Base-by-base conservation (phyloP, 2,888 invertebrate species). In the Malacosoma neustria region DNA sequence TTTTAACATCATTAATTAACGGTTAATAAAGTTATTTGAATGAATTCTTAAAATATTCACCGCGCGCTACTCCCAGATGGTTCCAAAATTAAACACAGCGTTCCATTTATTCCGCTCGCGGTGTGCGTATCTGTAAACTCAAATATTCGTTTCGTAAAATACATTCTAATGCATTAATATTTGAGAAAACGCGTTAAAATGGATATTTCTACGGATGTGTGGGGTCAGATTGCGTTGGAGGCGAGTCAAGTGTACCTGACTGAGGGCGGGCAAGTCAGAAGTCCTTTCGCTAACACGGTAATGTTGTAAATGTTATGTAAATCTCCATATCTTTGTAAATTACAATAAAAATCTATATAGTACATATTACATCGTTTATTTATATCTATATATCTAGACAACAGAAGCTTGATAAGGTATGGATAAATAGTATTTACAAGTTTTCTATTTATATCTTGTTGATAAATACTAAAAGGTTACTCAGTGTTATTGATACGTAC, bases 211-310 rank as follows among this genome's bases (percentile, higher is more conserved):
- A 89, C 91, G 37, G 93, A 95, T 87, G 92, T 96, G 61, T 95
- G 95, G 95, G 94, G 95, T 35, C 95, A 96, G 74, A 85, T 96
- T 60, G 95, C 95, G 43, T 87, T 95, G 41, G 95, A 96, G 77
- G 93, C 94, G 37, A 92, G 93, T 54, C 94, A 94, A 80, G 93
- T 95, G 48, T 95, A 94, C 76, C 87, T 95, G 49, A 91, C 91
- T 30, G 95, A 95, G 77, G 93, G 92, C 45, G 93, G 93, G 40
- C 88, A 89, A 54, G 82, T 91, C 55, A 90, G 92, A 65, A 94
- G 94, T 72, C 94, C 93, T 44, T 95, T 94, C 69, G 93, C 93
- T 41, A 90, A 89, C 73, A 95, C 95, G 91, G 95, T 95, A 92
- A 88, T 82, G 43, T 56, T 13, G 6, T 15, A 15, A 30, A 34